Conservation (phyloP, 2,113 vertebrate species). For the Cryptotis parvus region DNA sequence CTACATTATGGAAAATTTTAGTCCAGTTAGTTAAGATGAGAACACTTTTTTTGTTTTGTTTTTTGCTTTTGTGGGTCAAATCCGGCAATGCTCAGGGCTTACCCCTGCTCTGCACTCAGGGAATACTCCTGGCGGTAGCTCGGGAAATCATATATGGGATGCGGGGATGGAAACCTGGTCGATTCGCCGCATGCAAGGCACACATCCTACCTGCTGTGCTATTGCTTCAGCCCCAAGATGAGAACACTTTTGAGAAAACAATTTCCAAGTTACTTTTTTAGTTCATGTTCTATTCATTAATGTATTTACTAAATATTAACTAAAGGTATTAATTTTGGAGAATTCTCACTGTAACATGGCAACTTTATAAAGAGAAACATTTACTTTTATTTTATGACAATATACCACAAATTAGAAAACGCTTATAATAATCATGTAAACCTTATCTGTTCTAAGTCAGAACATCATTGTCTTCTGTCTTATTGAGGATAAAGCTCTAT, state of each 20-base stretch:
- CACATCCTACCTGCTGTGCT: too few species aligned
- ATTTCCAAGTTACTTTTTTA: background rate
- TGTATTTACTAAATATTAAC: background rate
- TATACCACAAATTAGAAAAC: background rate
- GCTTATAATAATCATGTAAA: background rate
- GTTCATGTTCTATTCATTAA: background rate
- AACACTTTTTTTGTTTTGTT: too few species aligned
- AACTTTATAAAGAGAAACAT: conserved; percentile 20
- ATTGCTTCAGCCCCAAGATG: too few species aligned
- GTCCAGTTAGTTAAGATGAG: background rate
- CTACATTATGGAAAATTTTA: background rate
- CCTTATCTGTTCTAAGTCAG: background rate
- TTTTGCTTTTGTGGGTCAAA: too few species aligned
- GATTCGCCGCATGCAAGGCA: too few species aligned
- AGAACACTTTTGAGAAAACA: background rate
- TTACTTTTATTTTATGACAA: background rate
- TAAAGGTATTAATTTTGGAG: conserved; percentile 7
- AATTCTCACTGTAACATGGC: background rate
- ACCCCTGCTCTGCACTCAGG: too few species aligned
- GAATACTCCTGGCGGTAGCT: too few species aligned
- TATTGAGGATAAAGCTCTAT: background rate
- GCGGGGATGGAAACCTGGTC: too few species aligned
- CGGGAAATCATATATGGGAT: too few species aligned
- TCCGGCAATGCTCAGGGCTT: too few species aligned
- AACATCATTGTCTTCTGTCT: background rate